Percentiles rank a stretch among this genome's conserved stretches.
phyloP scores from a whole-genome alignment of 2,113 vertebrate genomes.

The Symphodus melops region DNA sequence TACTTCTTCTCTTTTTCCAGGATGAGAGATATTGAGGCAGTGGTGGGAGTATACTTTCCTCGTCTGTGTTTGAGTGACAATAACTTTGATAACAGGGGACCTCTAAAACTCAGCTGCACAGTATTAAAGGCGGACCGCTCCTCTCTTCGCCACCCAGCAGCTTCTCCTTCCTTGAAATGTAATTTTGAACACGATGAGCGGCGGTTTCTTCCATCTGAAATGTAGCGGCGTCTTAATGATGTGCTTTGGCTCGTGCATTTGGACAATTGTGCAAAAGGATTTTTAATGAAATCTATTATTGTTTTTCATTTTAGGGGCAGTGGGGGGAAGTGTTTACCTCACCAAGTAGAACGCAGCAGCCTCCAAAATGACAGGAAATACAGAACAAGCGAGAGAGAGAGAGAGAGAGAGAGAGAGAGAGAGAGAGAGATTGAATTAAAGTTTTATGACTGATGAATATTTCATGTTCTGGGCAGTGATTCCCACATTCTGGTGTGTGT shows the following conservation, averaged over 20 bases:
- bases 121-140: constrained; percentile 30
- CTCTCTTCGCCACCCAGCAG: constrained; percentile 45
- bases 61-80: constrained; percentile 43
- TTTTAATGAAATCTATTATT: constrained; percentile 69
- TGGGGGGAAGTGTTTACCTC: constrained; percentile 64
- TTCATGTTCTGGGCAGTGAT: constrained; percentile 85
- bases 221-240: constrained; percentile 52
- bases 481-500: constrained; percentile 78
- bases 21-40: neutral
- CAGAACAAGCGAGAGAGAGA: constrained; percentile 35
- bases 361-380: constrained; percentile 66
- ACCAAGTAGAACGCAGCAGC: constrained; percentile 62
- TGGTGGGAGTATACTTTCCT: constrained; percentile 5
- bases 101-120: constrained; percentile 28
- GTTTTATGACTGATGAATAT: constrained; percentile 87
- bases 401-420: constrained; percentile 63
- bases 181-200: constrained; percentile 39
- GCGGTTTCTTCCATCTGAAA: constrained; percentile 34
- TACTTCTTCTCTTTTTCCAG: neutral
- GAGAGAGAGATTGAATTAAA: constrained; percentile 83
- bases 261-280: constrained; percentile 48
- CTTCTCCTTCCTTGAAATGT: constrained; percentile 33
- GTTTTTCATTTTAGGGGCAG: constrained; percentile 42
- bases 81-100: constrained; percentile 46
- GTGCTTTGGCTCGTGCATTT: constrained; percentile 42